Conservation (phyloP, 2,797 vertebrate species). For the Sebastes vulpes region DNA sequence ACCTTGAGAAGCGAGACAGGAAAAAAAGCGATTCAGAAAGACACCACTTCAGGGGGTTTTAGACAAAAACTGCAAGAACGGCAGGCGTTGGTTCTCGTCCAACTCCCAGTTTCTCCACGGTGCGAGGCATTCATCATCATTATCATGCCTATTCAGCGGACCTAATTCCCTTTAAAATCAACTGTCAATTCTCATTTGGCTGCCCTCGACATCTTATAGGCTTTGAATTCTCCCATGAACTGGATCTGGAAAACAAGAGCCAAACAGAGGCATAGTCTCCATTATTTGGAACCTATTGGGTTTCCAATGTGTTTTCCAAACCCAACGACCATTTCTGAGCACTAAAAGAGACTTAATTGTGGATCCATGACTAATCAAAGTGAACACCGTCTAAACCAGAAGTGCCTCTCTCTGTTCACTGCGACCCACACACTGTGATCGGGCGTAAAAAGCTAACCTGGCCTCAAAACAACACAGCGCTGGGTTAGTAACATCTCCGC, state of each 20-base stretch:
- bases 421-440: slow-evolving; percentile 42
- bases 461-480: background rate
- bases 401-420: slow-evolving; percentile 34
- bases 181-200: slow-evolving; percentile 79
- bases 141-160: slow-evolving; percentile 72
- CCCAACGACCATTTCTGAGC: slow-evolving; percentile 28
- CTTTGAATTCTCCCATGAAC: slow-evolving; percentile 75
- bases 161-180: slow-evolving; percentile 81
- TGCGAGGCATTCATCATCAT: slow-evolving; percentile 77
- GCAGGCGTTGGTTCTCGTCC: slow-evolving; percentile 76
- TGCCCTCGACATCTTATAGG: slow-evolving; percentile 55
- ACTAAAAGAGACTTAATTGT: slow-evolving; percentile 81
- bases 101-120: slow-evolving; percentile 73
- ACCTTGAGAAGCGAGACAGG: slow-evolving; percentile 39
- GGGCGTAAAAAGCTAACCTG: slow-evolving; percentile 25
- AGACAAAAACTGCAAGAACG: slow-evolving; percentile 51
- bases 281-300: slow-evolving; percentile 39
- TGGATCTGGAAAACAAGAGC: slow-evolving; percentile 59
- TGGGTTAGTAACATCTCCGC: background rate
- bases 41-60: slow-evolving; percentile 58
- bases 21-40: slow-evolving; percentile 30
- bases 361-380: slow-evolving; percentile 78
- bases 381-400: slow-evolving; percentile 69
- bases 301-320: slow-evolving; percentile 36
- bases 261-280: slow-evolving; percentile 34